Evolutionary conservation across 2,797 vertebrate species (phyloP).

Genomic region (Mormyrops attenuatus): DNA sequence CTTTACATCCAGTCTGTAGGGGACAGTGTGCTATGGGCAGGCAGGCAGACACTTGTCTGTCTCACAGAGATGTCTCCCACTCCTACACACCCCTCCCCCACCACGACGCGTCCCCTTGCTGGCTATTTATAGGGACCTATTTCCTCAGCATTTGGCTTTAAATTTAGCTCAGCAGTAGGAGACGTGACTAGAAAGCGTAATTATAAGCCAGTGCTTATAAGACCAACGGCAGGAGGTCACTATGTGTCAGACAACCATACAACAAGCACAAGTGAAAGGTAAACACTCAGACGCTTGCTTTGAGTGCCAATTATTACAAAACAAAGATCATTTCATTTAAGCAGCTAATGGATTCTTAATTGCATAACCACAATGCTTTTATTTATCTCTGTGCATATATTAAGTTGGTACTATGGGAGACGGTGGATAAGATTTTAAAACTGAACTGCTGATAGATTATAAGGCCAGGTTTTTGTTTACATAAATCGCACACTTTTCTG

Average conservation of each 20-base stretch:
- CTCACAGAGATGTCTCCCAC: conserved; percentile 9
- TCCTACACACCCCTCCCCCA: conserved; percentile 20
- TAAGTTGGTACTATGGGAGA: background rate
- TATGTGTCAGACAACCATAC: background rate
- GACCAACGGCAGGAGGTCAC: conserved; percentile 19
- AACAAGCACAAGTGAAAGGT: background rate
- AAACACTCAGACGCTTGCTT: background rate
- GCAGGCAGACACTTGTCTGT: background rate
- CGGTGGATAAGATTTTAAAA: background rate
- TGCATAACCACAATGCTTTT: background rate
- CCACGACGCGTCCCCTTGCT: conserved; percentile 30
- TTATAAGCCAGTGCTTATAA: conserved; percentile 15
- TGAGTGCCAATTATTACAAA: background rate
- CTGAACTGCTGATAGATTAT: background rate
- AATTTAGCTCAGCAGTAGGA: conserved; percentile 44
- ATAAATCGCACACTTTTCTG: background rate
- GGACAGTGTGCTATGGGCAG: background rate
- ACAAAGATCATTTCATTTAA: background rate
- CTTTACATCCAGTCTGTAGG: background rate
- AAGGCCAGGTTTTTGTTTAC: background rate
- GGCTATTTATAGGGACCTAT: conserved; percentile 55
- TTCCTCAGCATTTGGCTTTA: conserved; percentile 40
- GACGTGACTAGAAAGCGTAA: conserved; percentile 33
- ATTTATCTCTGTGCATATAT: background rate
- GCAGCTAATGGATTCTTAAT: background rate